These are phyloP conservation scores for Triops longicaudatus DNA, from an alignment of 1,140 invertebrate species.

Conservation along the genomic window DNA sequence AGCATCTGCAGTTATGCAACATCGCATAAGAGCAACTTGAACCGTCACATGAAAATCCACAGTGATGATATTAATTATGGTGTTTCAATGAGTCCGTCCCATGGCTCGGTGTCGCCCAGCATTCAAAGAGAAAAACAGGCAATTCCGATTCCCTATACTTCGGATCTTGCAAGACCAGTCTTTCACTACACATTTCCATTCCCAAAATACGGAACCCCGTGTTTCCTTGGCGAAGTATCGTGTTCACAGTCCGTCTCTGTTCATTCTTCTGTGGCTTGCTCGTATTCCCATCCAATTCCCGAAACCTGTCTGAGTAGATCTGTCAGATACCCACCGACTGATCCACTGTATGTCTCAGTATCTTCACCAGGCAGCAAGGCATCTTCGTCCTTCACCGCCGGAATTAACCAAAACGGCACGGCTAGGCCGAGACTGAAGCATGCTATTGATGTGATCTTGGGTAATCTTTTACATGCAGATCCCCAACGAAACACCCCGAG, in stretches of 20 bases:
- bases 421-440: neutral
- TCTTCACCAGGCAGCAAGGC: neutral
- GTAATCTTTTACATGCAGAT: neutral
- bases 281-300: neutral
- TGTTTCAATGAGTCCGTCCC: neutral
- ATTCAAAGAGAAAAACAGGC: neutral
- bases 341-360: neutral
- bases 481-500: neutral
- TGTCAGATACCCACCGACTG: neutral
- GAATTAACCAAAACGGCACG: neutral
- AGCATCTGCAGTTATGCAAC: slow-evolving; percentile 44
- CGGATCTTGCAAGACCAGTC: neutral
- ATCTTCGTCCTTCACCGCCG: neutral
- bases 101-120: neutral
- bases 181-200: neutral
- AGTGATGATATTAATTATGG: neutral
- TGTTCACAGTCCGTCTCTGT: neutral
- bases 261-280: neutral
- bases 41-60: slow-evolving; percentile 40
- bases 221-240: neutral
- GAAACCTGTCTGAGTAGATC: neutral
- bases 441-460: slow-evolving; percentile 21
- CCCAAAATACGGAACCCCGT: neutral
- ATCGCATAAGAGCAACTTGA: slow-evolving; percentile 46
- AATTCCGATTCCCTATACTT: neutral